Conservation (phyloP, 2,113 vertebrate species). For the Pteruthius melanotis region DNA sequence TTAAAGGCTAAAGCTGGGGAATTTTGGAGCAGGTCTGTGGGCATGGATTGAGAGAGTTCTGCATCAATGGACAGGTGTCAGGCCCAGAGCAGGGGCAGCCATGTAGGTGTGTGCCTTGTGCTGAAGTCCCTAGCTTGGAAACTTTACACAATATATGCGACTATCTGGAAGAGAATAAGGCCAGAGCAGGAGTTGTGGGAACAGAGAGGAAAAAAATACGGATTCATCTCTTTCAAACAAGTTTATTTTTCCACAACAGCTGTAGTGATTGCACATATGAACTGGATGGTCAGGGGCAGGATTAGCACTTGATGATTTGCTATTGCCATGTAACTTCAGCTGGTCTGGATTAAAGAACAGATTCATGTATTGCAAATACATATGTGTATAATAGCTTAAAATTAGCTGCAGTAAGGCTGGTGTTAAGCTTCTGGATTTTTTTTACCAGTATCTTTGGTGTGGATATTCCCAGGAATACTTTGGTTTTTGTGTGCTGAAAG, state of each 20-base stretch:
- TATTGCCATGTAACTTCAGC: neutral
- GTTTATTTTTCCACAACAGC: neutral
- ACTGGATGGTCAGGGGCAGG: neutral
- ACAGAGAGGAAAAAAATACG: neutral
- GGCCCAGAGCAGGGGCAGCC: neutral
- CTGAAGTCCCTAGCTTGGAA: neutral
- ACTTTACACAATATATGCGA: neutral
- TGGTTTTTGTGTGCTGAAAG: neutral
- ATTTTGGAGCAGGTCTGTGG: neutral
- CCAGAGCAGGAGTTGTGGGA: neutral
- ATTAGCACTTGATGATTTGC: neutral
- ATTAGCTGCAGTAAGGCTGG: neutral
- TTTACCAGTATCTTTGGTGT: neutral
- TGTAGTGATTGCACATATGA: neutral
- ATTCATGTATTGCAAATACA: neutral
- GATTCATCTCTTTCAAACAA: neutral
- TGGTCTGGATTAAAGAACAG: neutral
- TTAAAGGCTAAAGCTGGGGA: neutral
- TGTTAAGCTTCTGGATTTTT: neutral
- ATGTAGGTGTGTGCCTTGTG: fast-evolving
- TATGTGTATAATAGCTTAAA: neutral
- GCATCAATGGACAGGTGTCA: neutral
- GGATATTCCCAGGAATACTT: neutral
- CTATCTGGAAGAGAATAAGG: neutral
- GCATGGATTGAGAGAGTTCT: neutral